Percentiles rank a stretch among this genome's conserved stretches.
Conservation (phyloP, 2,113 vertebrate genomes). For the Astur gentilis region DNA sequence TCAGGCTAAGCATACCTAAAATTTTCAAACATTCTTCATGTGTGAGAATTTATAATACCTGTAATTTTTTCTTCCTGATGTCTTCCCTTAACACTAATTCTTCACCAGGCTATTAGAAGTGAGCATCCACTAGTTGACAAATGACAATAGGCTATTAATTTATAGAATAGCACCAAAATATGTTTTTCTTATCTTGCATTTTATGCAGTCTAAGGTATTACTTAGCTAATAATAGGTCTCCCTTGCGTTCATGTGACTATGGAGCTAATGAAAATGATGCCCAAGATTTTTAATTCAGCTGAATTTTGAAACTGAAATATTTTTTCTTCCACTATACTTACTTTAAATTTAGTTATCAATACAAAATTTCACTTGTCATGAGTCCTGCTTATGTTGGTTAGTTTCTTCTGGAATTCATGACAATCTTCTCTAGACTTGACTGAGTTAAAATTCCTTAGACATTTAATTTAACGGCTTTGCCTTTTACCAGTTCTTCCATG, state of each 20-base stretch:
- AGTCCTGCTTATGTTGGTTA: background rate
- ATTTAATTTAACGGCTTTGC: background rate
- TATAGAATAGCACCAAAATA: background rate
- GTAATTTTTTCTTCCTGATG: background rate
- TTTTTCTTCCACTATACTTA: background rate
- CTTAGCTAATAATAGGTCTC: background rate
- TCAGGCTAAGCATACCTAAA: background rate
- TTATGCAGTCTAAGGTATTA: background rate
- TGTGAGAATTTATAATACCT: background rate
- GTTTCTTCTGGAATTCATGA: background rate
- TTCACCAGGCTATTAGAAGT: background rate
- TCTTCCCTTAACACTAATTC: background rate
- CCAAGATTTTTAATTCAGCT: background rate
- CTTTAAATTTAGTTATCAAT: background rate
- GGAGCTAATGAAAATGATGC: background rate
- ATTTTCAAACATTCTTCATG: background rate
- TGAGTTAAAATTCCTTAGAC: background rate
- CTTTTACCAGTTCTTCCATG: background rate
- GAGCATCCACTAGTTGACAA: background rate
- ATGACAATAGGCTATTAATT: background rate
- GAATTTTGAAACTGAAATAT: background rate
- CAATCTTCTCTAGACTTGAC: background rate
- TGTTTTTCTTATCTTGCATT: background rate
- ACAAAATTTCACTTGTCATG: background rate
- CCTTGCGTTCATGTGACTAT: background rate